These are phyloP conservation scores for Thaumetopoea pityocampa DNA, from an alignment of 1,140 invertebrate genomes.

Conservation along the genomic window DNA sequence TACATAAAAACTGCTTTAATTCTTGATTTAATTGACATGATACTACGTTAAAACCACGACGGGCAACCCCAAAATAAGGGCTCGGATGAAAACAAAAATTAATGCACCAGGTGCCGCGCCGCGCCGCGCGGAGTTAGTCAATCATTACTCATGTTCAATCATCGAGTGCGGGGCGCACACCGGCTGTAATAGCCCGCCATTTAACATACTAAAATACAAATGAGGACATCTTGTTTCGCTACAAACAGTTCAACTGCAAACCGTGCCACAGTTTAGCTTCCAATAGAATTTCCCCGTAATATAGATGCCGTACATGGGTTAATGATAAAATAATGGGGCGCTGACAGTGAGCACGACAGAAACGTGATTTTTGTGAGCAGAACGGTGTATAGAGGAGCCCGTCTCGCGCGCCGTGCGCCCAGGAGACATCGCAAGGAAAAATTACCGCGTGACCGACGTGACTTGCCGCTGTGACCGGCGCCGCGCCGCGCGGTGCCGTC, in stretches of 20 bases:
- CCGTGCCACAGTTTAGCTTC: too few relatives aligned
- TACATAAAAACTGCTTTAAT: too few relatives aligned
- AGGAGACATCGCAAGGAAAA: constrained; percentile 47
- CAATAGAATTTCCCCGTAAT: constrained; percentile 11
- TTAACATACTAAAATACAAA: constrained; percentile 18
- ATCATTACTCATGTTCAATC: constrained; percentile 10
- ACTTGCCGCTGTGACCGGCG: constrained; percentile 35
- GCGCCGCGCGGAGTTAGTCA: constrained; percentile 9
- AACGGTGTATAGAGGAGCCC: constrained; percentile 45
- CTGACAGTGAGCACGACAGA: constrained; percentile 66
- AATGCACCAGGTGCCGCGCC: constrained; percentile 3
- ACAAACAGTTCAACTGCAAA: too few relatives aligned
- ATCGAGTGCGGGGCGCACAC: not conserved
- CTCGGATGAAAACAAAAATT: not conserved
- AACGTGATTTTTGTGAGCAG: constrained; percentile 72
- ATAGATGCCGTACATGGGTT: constrained; percentile 47
- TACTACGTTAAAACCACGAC: too few relatives aligned
- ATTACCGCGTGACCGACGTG: constrained; percentile 62
- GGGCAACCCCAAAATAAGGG: too few relatives aligned
- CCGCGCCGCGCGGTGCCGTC: constrained; percentile 26
- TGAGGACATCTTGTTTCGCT: not conserved
- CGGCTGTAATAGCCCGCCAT: constrained; percentile 1
- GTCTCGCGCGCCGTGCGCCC: constrained; percentile 58
- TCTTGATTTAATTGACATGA: too few relatives aligned
- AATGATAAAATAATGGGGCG: constrained; percentile 73